Evolutionary conservation across 2,797 vertebrate species (phyloP).

Genomic region (Cossypha polioptera): DNA sequence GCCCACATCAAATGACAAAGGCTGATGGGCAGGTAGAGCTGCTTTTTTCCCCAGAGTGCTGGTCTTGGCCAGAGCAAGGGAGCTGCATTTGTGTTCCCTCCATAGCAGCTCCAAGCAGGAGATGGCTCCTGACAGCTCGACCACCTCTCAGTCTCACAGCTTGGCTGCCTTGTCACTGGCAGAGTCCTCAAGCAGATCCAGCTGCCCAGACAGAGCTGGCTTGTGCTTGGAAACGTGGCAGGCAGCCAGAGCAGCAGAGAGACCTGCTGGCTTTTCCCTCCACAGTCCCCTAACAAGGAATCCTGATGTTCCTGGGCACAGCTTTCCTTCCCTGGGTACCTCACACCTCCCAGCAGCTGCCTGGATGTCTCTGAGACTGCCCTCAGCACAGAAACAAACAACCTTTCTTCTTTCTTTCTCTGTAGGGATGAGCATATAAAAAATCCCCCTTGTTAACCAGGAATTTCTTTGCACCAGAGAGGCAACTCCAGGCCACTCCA

Average conservation of each 20-base stretch:
- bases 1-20: background rate
- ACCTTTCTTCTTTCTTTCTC: background rate
- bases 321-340: background rate
- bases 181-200: conserved; percentile 33
- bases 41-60: background rate
- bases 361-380: background rate
- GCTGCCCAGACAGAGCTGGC: conserved; percentile 52
- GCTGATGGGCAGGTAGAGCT: background rate
- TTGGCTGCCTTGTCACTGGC: conserved; percentile 43
- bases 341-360: background rate
- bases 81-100: background rate
- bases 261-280: conserved; percentile 22
- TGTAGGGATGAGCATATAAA: background rate
- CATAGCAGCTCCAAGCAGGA: background rate
- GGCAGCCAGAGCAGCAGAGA: conserved; percentile 27
- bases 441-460: background rate
- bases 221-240: background rate
- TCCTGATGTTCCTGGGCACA: conserved; percentile 47
- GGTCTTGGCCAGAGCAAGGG: background rate
- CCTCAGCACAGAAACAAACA: background rate
- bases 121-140: conserved; percentile 1
- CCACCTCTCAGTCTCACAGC: conserved; percentile 11
- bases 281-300: conserved; percentile 23
- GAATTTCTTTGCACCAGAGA: background rate
- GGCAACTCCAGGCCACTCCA: background rate